Conservation (phyloP, 2,113 vertebrate genomes). For the Amblyopsis rosae region DNA sequence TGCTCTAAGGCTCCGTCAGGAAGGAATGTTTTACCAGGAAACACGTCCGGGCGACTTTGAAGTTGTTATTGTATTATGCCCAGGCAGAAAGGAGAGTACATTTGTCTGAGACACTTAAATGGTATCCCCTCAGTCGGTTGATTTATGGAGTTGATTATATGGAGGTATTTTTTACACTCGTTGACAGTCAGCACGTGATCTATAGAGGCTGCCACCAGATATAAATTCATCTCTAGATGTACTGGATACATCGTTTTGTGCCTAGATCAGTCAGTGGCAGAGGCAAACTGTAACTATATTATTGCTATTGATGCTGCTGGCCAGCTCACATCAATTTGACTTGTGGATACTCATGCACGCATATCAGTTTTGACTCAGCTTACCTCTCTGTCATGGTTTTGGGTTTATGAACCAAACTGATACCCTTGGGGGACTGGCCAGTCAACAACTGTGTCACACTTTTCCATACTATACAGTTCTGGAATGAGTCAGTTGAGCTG, state of each 20-base stretch:
- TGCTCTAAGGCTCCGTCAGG: slow-evolving; percentile 43
- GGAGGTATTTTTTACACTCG: slow-evolving; percentile 39
- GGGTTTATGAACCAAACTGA: slow-evolving; percentile 26
- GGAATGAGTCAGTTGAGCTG: slow-evolving; percentile 49
- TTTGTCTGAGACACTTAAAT: slow-evolving; percentile 41
- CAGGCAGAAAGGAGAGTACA: slow-evolving; percentile 17
- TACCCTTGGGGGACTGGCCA: slow-evolving; percentile 32
- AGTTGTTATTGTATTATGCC: slow-evolving; percentile 44
- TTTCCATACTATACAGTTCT: slow-evolving; percentile 54
- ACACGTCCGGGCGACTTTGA: slow-evolving; percentile 35
- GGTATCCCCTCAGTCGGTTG: slow-evolving; percentile 48
- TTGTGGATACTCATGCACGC: slow-evolving; percentile 44
- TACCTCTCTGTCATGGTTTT: slow-evolving; percentile 31
- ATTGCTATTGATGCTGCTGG: slow-evolving; percentile 31
- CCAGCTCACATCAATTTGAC: slow-evolving; percentile 38
- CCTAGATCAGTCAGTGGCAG: slow-evolving; percentile 14
- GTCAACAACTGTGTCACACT: slow-evolving; percentile 45
- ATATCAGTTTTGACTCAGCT: slow-evolving; percentile 36
- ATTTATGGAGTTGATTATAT: slow-evolving; percentile 67
- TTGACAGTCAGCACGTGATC: slow-evolving; percentile 50
- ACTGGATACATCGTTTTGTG: slow-evolving; percentile 34
- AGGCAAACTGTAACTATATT: slow-evolving; percentile 32
- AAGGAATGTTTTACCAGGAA: slow-evolving; percentile 44
- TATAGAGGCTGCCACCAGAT: slow-evolving; percentile 50
- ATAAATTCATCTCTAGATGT: slow-evolving; percentile 43